phyloP scores from a whole-genome alignment of 2,797 vertebrate species.

The Phataginus tricuspis region DNA sequence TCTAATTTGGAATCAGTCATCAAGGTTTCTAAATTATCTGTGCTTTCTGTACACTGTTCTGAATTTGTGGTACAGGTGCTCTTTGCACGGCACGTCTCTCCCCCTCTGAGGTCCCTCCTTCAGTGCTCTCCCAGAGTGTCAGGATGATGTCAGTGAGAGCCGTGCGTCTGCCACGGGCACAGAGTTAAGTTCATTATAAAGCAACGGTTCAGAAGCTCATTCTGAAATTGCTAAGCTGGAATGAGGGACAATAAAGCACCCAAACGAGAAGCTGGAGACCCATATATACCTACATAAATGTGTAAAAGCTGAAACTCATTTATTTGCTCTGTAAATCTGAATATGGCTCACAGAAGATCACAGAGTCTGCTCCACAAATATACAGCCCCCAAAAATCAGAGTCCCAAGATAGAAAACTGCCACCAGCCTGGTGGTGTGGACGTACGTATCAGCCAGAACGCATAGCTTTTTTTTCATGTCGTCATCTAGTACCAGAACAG shows the following conservation, averaged over 20 bases:
- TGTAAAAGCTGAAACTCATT: constrained; percentile 19
- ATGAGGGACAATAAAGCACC: constrained; percentile 50
- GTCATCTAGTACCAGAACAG: constrained; percentile 61
- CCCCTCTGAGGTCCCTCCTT: background rate
- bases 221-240: constrained; percentile 61
- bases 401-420: background rate
- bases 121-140: background rate
- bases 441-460: background rate
- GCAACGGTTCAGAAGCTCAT: constrained; percentile 59
- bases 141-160: background rate
- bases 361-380: background rate
- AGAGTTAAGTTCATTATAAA: constrained; percentile 46
- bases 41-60: background rate
- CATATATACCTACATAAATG: background rate
- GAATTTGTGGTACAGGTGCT: background rate
- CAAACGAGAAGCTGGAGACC: constrained; percentile 65
- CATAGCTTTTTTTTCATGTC: background rate
- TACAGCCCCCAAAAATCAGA: background rate
- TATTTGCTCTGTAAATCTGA: constrained; percentile 59
- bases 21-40: background rate
- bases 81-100: background rate
- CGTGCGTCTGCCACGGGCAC: background rate
- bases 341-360: constrained; percentile 38
- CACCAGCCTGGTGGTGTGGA: background rate
- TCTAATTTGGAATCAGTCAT: background rate